phyloP scores from a whole-genome alignment of 2,888 invertebrate genomes.

The Callimorpha dominula region DNA sequence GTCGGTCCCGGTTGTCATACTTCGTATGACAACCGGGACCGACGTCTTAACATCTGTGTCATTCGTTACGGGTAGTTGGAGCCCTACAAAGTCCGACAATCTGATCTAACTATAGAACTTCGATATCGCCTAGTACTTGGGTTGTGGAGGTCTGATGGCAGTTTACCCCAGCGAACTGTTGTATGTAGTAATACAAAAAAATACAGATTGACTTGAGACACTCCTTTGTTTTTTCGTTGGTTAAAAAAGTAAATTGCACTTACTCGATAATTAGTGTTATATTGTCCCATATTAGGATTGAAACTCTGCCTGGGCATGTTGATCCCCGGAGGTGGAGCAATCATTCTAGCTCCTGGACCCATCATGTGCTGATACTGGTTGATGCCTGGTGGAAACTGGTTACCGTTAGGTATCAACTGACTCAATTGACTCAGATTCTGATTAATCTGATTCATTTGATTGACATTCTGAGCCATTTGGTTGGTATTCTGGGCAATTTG shows the following conservation, averaged over 20 bases:
- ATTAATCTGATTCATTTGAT: constrained; percentile 58
- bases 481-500: constrained; percentile 56
- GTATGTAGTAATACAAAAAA: neutral
- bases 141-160: no score
- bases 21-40: no score
- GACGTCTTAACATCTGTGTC: no score
- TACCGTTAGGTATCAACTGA: constrained; percentile 72
- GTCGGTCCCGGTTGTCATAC: no score
- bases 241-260: constrained; percentile 53
- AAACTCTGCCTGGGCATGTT: constrained; percentile 77
- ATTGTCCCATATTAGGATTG: constrained; percentile 72
- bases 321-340: constrained; percentile 77
- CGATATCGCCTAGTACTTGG: no score
- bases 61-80: no score
- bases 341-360: constrained; percentile 72
- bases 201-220: neutral
- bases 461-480: constrained; percentile 40
- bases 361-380: constrained; percentile 76
- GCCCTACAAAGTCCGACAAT: no score
- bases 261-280: constrained; percentile 79
- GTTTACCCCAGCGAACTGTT: no score
- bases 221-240: neutral
- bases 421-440: constrained; percentile 56
- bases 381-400: constrained; percentile 69
- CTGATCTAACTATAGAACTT: no score